Percentiles rank a stretch among this genome's conserved stretches.
Conservation (phyloP, 2,888 invertebrate species). For the Dryobota labecula region DNA sequence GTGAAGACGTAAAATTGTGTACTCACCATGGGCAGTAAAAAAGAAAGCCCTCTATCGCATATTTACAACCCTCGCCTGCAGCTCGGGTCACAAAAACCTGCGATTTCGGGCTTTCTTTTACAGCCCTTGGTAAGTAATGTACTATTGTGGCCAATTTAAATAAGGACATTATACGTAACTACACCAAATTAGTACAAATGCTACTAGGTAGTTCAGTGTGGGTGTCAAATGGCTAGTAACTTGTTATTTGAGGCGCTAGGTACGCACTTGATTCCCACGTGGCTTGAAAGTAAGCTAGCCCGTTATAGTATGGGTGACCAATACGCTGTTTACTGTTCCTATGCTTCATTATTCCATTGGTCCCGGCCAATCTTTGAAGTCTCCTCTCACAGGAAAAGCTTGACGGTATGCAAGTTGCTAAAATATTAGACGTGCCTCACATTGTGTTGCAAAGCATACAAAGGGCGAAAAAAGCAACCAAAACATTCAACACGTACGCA, state of each 20-base stretch:
- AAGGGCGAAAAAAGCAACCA: background rate
- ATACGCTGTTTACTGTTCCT: background rate
- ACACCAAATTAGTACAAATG: conserved; percentile 7
- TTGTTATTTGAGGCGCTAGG: conserved; percentile 5
- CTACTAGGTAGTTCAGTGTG: conserved; percentile 1
- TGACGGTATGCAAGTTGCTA: background rate
- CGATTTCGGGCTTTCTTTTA: too few relatives aligned
- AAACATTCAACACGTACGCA: background rate
- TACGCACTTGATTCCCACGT: conserved; percentile 7
- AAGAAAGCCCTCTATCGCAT: too few relatives aligned
- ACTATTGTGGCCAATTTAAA: conserved; percentile 13
- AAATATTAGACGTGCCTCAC: background rate
- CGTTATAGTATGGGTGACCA: background rate
- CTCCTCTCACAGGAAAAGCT: too few relatives aligned
- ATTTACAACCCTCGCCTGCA: too few relatives aligned
- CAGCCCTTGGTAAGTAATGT: too few relatives aligned
- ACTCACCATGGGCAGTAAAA: too few relatives aligned
- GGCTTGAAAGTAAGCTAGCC: background rate
- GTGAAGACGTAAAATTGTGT: too few relatives aligned
- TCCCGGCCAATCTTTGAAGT: background rate
- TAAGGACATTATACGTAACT: conserved; percentile 18
- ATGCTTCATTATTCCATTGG: background rate
- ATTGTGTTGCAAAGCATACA: too few relatives aligned
- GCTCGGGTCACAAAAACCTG: too few relatives aligned
- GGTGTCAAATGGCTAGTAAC: conserved; percentile 26